Evolutionary conservation across 2,888 invertebrate species (phyloP), one percentile per base, ranked within the genome.

Genomic region (Microctonus hyperodae): DNA sequence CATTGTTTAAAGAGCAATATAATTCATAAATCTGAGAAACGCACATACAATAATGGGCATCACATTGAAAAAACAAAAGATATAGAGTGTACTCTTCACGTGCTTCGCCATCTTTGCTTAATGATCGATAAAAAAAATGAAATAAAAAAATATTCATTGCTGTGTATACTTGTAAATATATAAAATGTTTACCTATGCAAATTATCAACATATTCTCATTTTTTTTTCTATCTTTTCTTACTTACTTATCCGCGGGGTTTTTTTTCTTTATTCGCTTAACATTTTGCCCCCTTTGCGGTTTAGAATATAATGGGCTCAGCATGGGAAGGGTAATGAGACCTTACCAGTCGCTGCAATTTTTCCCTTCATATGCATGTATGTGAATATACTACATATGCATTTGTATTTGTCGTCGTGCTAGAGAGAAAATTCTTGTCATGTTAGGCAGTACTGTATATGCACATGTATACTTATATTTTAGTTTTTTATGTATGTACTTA

Each of bases 211-310:
- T 44, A 44, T 44, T 44, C 16, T 16, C 16, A 16, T 5, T 28
- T 7, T 28, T 5, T 28, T 28, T 28, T 5, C 7, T 11, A 55
- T 13, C 3, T 28, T 11, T 55, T 13, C 3, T 28, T 28, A 5
- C 7, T 3, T 7, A 5, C 28, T 28, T 28, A n/a, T n/a, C n/a
- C n/a, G n/a, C n/a, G n/a, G n/a, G n/a, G n/a, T 28, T 5, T 20
- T 16, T 50, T 58, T 48, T 50, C 50, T 55, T 65, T 65, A 68
- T 5, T 20, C 44, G 16, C 72, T 72, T 72, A 67, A 56, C 64
- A 70, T 74, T 75, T 73, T 76, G 78, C 76, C 78, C 79, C 74
- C 75, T 77, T 79, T 81, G 81, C 78, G 81, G 81, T 82, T 70
- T 74, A 64, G 70, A 64, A 69, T 74, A 76, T 80, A 82, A 82